Evolutionary conservation across 2,888 invertebrate species (phyloP).

Genomic region (Belgica antarctica): DNA sequence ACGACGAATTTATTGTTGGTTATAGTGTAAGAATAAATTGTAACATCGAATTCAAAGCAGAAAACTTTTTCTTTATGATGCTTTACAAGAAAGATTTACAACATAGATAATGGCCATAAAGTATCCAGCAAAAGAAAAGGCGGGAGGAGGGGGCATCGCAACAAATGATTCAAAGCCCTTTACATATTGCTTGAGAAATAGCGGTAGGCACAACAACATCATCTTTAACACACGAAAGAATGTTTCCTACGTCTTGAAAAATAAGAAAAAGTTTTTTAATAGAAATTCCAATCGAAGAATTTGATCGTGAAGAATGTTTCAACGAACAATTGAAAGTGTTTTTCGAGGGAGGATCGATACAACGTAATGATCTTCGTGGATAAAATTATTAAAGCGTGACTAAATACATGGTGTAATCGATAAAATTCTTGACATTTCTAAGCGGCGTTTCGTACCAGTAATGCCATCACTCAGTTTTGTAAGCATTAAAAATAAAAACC

Average conservation of each 20-base stretch:
- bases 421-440: no score
- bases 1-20: not conserved
- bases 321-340: slow-evolving; percentile 31
- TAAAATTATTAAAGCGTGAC: slow-evolving; percentile 25
- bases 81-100: slow-evolving; percentile 15
- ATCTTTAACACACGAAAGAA: slow-evolving; percentile 26
- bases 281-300: slow-evolving; percentile 14
- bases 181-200: not conserved
- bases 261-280: not conserved
- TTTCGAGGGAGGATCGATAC: slow-evolving; percentile 11
- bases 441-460: no score
- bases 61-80: not conserved
- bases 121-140: not conserved
- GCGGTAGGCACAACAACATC: slow-evolving; percentile 18
- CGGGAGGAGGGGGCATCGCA: not conserved
- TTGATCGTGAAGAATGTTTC: not conserved
- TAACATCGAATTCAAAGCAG: not conserved
- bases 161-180: not conserved
- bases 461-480: no score
- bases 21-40: not conserved
- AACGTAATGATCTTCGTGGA: slow-evolving; percentile 31
- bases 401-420: no score
- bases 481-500: no score
- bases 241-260: not conserved
- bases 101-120: not conserved